phyloP scores from a whole-genome alignment of 1,140 invertebrate species.

The Drosophila eugracilis region DNA sequence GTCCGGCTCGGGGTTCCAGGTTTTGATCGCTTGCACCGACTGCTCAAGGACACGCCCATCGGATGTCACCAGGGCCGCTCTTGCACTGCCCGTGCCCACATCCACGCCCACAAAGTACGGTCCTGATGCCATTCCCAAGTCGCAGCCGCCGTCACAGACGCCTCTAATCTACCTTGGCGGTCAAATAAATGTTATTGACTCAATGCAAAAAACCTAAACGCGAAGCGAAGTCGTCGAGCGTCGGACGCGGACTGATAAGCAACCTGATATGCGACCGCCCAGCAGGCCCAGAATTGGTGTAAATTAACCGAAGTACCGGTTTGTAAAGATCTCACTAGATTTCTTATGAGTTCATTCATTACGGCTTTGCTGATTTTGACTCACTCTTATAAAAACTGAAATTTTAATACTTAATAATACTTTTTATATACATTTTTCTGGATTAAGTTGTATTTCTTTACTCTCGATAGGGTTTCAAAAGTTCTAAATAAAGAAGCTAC shows the following conservation, averaged over 20 bases:
- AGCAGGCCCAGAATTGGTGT: conserved; percentile 12
- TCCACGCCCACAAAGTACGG: conserved; percentile 95
- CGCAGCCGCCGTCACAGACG: conserved; percentile 14
- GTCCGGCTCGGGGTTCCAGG: conserved; percentile 91
- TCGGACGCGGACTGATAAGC: conserved; percentile 62
- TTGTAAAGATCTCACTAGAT: conserved; percentile 22
- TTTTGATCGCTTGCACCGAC: conserved; percentile 89
- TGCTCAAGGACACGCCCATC: conserved; percentile 89
- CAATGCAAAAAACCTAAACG: conserved; percentile 41
- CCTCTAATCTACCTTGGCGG: conserved; percentile 48
- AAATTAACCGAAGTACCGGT: conserved; percentile 33
- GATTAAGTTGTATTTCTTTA: background rate
- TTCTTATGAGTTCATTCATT: conserved; percentile 6
- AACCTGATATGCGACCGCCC: conserved; percentile 30
- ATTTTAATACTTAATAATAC: background rate
- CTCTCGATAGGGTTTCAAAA: background rate
- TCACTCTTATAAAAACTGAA: too few species aligned
- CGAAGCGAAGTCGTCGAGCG: conserved; percentile 27
- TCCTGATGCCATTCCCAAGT: conserved; percentile 19
- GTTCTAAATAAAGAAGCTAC: too few species aligned
- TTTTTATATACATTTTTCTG: background rate
- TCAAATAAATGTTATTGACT: conserved; percentile 74
- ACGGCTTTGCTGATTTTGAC: conserved; percentile 18
- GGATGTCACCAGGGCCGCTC: conserved; percentile 91
- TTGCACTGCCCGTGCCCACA: conserved; percentile 95